Conservation (phyloP, 2,888 invertebrate species). For the Hydraecia micacea region DNA sequence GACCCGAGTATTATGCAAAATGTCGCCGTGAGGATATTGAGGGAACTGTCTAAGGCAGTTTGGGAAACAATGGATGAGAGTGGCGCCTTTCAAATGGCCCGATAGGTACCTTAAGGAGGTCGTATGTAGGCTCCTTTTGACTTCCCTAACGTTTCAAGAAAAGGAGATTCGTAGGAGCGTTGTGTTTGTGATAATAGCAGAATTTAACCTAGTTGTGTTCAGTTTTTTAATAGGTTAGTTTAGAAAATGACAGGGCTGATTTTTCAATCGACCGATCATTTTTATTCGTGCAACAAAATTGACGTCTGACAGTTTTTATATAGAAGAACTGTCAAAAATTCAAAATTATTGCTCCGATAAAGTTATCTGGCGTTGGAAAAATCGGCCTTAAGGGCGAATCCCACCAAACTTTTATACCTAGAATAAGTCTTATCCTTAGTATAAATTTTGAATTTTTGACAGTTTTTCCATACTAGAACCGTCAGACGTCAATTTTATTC, state of each 20-base stretch:
- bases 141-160: conserved; percentile 51
- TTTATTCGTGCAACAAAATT: no score
- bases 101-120: conserved; percentile 66
- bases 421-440: no score
- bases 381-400: no score
- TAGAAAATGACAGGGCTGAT: not conserved
- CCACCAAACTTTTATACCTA: no score
- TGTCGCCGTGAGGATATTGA: conserved; percentile 66
- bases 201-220: conserved; percentile 37
- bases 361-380: no score
- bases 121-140: conserved; percentile 67
- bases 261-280: no score
- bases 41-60: conserved; percentile 76
- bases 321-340: no score
- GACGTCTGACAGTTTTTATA: no score
- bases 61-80: conserved; percentile 74
- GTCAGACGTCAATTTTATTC: no score
- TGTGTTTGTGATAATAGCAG: conserved; percentile 44
- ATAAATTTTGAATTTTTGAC: no score
- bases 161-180: conserved; percentile 39
- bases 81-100: conserved; percentile 64
- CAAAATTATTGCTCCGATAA: no score
- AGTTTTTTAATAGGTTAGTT: conserved; percentile 39
- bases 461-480: no score
- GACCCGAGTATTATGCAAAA: conserved; percentile 73